Conservation (phyloP, 1,140 invertebrate species). For the Trichonephila inaurata region DNA sequence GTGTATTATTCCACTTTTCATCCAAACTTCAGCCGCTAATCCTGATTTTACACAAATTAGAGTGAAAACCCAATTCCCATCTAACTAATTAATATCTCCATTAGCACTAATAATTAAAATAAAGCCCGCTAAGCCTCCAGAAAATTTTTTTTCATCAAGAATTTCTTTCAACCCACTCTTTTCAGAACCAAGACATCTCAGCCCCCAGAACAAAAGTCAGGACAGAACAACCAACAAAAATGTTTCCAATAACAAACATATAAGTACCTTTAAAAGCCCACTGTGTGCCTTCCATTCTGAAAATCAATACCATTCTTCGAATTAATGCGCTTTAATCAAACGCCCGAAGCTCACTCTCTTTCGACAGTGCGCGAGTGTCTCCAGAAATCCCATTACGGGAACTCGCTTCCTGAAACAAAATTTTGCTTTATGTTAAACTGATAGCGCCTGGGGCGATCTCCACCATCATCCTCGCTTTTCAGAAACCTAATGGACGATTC, state of each 20-base stretch:
- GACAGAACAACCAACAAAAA: neutral
- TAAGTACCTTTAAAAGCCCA: slow-evolving; percentile 44
- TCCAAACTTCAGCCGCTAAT: too few species aligned
- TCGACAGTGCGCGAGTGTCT: neutral
- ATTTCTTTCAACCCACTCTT: neutral
- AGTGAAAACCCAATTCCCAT: neutral
- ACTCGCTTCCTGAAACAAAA: slow-evolving; percentile 21
- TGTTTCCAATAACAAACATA: neutral
- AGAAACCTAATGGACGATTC: slow-evolving; percentile 21
- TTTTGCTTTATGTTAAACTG: slow-evolving; percentile 53
- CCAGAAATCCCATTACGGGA: slow-evolving; percentile 6
- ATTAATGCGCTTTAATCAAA: slow-evolving; percentile 50
- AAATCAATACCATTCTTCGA: slow-evolving; percentile 56
- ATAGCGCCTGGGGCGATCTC: slow-evolving; percentile 35
- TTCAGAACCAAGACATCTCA: neutral
- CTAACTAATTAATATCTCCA: neutral
- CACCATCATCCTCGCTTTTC: neutral
- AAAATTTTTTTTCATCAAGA: neutral
- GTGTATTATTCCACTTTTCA: too few species aligned
- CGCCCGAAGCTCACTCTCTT: slow-evolving; percentile 30
- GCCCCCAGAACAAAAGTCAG: neutral
- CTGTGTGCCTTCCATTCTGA: neutral
- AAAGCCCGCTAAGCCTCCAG: neutral
- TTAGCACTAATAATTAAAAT: slow-evolving; percentile 14
- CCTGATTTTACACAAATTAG: too few species aligned